Percentiles rank a stretch among this genome's conserved stretches.
phyloP scores from a whole-genome alignment of 1,140 invertebrate species.

The Bombus picipes region DNA sequence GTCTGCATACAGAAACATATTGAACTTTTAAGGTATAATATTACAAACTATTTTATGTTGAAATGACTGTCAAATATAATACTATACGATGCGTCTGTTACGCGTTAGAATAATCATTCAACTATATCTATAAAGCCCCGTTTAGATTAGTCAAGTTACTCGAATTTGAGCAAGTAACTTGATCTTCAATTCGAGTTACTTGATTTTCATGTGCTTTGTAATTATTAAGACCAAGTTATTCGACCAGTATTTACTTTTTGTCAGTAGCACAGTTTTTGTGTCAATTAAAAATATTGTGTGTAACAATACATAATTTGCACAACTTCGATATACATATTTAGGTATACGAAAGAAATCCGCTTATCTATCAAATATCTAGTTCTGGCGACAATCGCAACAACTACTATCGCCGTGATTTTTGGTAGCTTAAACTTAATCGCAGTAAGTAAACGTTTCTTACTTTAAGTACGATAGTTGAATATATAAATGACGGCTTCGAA shows the following conservation, averaged over 20 bases:
- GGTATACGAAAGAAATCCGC: slow-evolving; percentile 45
- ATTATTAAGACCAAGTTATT: not conserved
- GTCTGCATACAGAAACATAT: slow-evolving; percentile 67
- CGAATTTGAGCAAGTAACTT: not conserved
- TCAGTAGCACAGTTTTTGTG: no score
- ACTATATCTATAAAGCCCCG: not conserved
- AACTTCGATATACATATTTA: slow-evolving; percentile 15
- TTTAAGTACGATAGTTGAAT: not conserved
- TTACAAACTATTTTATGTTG: not conserved
- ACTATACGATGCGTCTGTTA: no score
- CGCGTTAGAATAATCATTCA: no score
- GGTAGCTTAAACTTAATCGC: slow-evolving; percentile 66
- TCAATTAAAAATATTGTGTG: no score
- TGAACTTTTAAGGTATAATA: slow-evolving; percentile 65
- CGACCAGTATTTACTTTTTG: no score
- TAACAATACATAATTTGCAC: not conserved
- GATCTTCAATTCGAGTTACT: not conserved
- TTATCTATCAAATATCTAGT: slow-evolving; percentile 29
- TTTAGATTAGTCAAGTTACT: not conserved
- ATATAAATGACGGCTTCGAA: not conserved
- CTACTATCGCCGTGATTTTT: slow-evolving; percentile 52
- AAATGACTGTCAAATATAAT: no score
- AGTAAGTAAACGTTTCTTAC: slow-evolving; percentile 45
- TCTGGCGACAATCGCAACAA: slow-evolving; percentile 50
- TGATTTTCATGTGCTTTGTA: not conserved